A percentile compares a stretch with the other conserved stretches of the same genome.
Evolutionary conservation across 2,888 invertebrate genomes (phyloP).

Genomic region (Nasonia oneida): DNA sequence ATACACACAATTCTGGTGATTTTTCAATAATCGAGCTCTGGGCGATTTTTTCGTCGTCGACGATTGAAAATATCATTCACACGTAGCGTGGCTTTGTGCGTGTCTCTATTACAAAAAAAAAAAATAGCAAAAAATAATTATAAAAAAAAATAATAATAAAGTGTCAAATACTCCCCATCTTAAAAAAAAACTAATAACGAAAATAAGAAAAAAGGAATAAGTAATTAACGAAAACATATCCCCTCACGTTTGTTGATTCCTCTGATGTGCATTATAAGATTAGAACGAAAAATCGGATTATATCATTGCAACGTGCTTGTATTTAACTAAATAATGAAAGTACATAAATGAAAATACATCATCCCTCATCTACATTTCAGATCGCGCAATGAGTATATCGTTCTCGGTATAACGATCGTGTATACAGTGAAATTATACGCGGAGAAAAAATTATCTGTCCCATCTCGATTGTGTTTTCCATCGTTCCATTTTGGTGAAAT

Average conservation of each 20-base stretch:
- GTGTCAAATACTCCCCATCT: constrained; percentile 47
- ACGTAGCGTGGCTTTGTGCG: constrained; percentile 58
- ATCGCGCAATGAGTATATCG: constrained; percentile 44
- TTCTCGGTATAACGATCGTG: constrained; percentile 29
- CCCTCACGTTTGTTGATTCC: constrained; percentile 55
- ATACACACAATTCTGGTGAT: constrained; percentile 46
- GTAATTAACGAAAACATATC: constrained; percentile 54
- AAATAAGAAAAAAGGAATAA: constrained; percentile 22
- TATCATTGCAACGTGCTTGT: constrained; percentile 56
- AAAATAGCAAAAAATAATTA: constrained; percentile 41
- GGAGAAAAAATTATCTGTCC: constrained; percentile 8
- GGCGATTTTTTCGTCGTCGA: constrained; percentile 26
- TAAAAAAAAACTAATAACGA: constrained; percentile 16
- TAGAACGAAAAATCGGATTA: constrained; percentile 24
- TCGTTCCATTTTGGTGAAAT: neutral
- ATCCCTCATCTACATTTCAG: constrained; percentile 34
- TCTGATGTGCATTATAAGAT: constrained; percentile 57
- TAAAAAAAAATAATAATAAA: constrained; percentile 34
- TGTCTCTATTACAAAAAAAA: constrained; percentile 42
- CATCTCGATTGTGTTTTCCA: neutral
- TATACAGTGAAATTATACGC: constrained; percentile 8
- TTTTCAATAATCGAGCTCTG: constrained; percentile 48
- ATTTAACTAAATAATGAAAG: constrained; percentile 51
- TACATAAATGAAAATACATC: constrained; percentile 50
- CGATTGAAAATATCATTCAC: constrained; percentile 56